Conservation (phyloP, 2,113 vertebrate species). For the Balaenoptera acutorostrata region DNA sequence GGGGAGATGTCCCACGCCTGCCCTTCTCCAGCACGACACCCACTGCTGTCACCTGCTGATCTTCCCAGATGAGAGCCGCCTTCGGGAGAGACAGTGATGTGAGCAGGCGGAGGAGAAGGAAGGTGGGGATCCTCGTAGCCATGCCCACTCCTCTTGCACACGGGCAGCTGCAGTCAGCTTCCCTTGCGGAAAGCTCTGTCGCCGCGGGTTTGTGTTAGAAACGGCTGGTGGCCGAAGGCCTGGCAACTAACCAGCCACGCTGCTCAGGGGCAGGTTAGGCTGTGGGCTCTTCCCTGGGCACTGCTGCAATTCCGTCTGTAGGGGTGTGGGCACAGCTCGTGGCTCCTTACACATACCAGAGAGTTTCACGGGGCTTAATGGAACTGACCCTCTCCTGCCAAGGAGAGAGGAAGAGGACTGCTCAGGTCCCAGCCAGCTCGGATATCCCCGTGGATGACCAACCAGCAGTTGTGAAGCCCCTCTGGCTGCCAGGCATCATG, state of each 20-base stretch:
- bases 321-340: rapidly evolving
- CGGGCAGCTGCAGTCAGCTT: background rate
- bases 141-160: background rate
- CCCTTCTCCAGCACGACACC: background rate
- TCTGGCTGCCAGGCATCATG: rapidly evolving
- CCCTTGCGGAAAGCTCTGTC: background rate
- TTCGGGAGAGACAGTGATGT: background rate
- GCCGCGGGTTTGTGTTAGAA: background rate
- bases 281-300: rapidly evolving
- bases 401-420: background rate
- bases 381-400: background rate
- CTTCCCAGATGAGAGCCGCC: background rate
- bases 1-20: rapidly evolving
- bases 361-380: background rate
- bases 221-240: background rate
- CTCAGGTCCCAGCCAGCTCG: rapidly evolving
- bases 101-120: background rate
- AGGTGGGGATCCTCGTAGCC: background rate
- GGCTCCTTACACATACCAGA: background rate
- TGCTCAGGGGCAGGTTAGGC: background rate
- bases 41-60: too few species aligned
- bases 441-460: background rate
- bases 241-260: rapidly evolving
- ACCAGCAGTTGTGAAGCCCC: rapidly evolving
- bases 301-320: background rate